Conservation (phyloP, 35 echinoderm and acorn worm genomes). For the Lytechinus variegatus region DNA sequence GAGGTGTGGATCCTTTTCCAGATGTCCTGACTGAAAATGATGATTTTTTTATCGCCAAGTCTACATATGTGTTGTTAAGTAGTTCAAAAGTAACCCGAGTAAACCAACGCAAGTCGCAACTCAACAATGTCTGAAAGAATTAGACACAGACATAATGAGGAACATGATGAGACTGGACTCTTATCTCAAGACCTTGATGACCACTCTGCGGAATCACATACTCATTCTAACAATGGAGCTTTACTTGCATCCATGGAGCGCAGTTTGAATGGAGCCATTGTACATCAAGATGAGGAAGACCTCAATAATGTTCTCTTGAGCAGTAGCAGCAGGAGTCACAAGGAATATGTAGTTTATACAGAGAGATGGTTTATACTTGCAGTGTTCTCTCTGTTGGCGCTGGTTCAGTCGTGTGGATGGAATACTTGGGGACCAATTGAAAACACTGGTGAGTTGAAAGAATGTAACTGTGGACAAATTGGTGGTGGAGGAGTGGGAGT, state of each 20-base stretch:
- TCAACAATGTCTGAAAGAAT: not conserved
- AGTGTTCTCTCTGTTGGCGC: constrained; percentile 7
- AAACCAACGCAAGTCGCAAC: no score
- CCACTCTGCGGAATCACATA: not conserved
- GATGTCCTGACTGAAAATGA: not conserved
- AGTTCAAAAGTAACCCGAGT: no score
- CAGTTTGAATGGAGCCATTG: not conserved
- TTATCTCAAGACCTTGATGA: not conserved
- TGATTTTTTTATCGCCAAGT: not conserved
- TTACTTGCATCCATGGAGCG: not conserved
- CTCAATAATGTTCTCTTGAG: not conserved
- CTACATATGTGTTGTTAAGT: not conserved
- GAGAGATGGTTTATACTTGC: constrained; percentile 34
- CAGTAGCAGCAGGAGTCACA: constrained; percentile 18
- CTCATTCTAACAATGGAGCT: not conserved
- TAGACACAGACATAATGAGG: not conserved
- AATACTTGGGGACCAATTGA: constrained; percentile 44
- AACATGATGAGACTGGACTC: not conserved
- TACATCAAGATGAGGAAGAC: not conserved
- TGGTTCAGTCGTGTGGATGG: constrained; percentile 9
- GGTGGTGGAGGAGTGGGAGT: no score
- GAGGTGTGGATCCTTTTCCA: not conserved
- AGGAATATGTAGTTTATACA: constrained; percentile 30
- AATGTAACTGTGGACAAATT: no score
- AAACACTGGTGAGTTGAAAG: constrained; percentile 18